Base-by-base conservation (phyloP, 1,140 invertebrate genomes). In the Dryas iulia region DNA sequence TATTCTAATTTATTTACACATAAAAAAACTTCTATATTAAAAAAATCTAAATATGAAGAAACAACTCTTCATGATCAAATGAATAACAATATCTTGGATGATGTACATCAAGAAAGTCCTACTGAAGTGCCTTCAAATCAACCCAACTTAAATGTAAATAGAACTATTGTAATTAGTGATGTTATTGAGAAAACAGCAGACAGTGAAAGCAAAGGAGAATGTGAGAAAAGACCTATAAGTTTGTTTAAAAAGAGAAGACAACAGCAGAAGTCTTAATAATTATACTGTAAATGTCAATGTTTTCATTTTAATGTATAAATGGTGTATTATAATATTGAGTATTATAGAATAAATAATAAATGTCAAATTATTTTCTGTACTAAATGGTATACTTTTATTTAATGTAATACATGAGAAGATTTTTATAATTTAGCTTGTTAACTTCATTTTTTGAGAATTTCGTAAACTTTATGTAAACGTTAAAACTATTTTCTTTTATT, bases 11-110 rank as follows among this genome's bases (percentile, higher is more conserved):
- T 78, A n/a, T 83, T 87, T 71, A 65, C 60, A 57, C 77, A 69
- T 69, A 76, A 79, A 74, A 79, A 81, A n/a, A 87, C 76, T 69
- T 87, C 91, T 8, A 92, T 92, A 66, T 78, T 92, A 28, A 92
- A 87, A 71, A 92, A 91, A 74, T 76, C 80, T 1, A 89, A 87
- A 67, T 85, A 81, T 79, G 52, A 60, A 35, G 62, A n/a, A 18
- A 47, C 14, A 21, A 47, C 6, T 8, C 14, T 18, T 39, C 39
- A 72, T 64, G 11, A 56, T 21, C 7, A 28, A 39, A 21, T 39
- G 56, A 35, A 60, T 52, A 63, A 69, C 3, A 54, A 28, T 57
- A n/a, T 25, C 1, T 5, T 47, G 39, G 39, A 21, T 18, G 39
- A 8, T 56, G 24, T 14, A 2, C 12, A 26, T 25, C 53, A 53